phyloP scores from a whole-genome alignment of 2,888 invertebrate genomes.

The Drosophila demipolita region DNA sequence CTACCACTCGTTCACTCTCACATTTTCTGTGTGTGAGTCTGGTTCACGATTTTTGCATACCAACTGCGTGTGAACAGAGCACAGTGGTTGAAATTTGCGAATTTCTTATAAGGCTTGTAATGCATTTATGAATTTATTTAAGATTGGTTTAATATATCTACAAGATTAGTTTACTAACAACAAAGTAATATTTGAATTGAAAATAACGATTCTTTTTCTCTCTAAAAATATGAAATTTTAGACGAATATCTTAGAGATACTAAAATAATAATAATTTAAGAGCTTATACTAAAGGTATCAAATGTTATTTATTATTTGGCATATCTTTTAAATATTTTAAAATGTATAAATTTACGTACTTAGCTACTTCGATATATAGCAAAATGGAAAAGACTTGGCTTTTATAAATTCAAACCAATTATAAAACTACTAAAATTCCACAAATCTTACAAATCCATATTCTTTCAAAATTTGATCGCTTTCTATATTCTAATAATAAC shows the following conservation, averaged over 20 bases:
- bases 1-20: conserved; percentile 20
- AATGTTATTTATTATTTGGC: no score
- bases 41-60: conserved; percentile 45
- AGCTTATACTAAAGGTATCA: no score
- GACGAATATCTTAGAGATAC: background rate
- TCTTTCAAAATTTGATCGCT: background rate
- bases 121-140: background rate
- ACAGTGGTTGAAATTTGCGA: conserved; percentile 29
- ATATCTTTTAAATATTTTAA: no score
- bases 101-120: background rate
- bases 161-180: background rate
- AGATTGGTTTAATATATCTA: background rate
- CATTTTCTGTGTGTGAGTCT: background rate
- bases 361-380: no score
- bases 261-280: no score
- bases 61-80: conserved; percentile 33
- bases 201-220: background rate
- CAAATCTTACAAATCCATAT: fast-evolving
- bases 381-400: no score
- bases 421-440: background rate
- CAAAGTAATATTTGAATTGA: background rate
- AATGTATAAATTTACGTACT: no score
- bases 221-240: background rate
- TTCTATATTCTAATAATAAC: background rate
- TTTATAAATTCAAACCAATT: background rate